Evolutionary conservation across 2,797 vertebrate species (phyloP).

Genomic region (Cynodonichthys magdalenae): DNA sequence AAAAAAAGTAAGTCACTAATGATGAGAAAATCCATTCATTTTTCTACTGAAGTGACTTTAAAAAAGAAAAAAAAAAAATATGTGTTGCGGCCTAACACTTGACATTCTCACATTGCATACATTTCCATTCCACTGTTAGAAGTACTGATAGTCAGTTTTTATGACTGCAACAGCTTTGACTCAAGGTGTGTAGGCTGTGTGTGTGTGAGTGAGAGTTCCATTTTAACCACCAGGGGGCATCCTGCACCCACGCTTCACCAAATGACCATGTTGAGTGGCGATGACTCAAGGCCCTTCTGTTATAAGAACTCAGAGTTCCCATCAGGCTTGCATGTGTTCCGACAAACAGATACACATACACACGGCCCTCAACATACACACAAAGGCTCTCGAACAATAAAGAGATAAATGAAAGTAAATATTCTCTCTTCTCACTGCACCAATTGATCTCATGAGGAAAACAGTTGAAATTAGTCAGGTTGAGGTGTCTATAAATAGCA

Average conservation of each 20-base stretch:
- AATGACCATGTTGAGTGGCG: conserved; percentile 52
- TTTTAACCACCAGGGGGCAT: conserved; percentile 77
- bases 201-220: conserved; percentile 20
- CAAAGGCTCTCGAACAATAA: conserved; percentile 43
- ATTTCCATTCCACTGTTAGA: conserved; percentile 11
- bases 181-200: conserved; percentile 41
- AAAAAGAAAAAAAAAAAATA: no score
- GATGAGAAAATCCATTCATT: no score
- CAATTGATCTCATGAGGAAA: conserved; percentile 21
- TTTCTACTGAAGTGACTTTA: no score
- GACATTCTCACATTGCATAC: neutral
- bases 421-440: conserved; percentile 24
- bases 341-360: conserved; percentile 73
- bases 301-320: conserved; percentile 77
- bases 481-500: conserved; percentile 53
- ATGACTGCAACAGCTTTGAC: conserved; percentile 39
- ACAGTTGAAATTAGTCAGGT: conserved; percentile 32
- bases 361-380: conserved; percentile 35
- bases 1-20: no score
- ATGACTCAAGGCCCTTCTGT: conserved; percentile 83
- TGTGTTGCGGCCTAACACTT: neutral
- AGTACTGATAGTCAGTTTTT: conserved; percentile 10
- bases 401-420: conserved; percentile 22
- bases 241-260: conserved; percentile 49
- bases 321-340: conserved; percentile 77